Conservation (phyloP, 2,888 invertebrate species). For the Lottia scabra region DNA sequence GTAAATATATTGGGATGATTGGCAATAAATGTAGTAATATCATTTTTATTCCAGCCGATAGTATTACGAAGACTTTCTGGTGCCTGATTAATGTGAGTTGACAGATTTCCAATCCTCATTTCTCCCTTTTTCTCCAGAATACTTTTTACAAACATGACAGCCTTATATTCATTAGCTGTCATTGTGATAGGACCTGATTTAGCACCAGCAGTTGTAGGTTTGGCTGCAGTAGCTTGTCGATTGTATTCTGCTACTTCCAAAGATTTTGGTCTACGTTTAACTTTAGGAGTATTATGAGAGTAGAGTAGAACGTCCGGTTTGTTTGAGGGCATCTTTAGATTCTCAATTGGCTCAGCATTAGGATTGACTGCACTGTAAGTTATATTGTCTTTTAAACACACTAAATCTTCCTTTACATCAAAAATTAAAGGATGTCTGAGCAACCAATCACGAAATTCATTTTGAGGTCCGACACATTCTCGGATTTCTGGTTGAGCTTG, state of each 20-base stretch:
- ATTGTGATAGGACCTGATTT: conserved; percentile 65
- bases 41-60: conserved; percentile 66
- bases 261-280: conserved; percentile 55
- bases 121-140: conserved; percentile 66
- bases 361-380: conserved; percentile 58
- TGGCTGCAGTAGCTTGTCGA: conserved; percentile 39
- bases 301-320: conserved; percentile 19
- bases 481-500: conserved; percentile 97
- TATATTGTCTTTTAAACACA: conserved; percentile 63
- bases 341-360: conserved; percentile 51
- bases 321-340: conserved; percentile 25
- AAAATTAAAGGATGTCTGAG: conserved; percentile 68
- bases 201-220: conserved; percentile 39
- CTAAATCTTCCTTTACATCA: conserved; percentile 67
- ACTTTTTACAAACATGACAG: conserved; percentile 68
- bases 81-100: conserved; percentile 63
- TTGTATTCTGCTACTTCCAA: conserved; percentile 45
- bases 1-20: conserved; percentile 65
- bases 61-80: conserved; percentile 66
- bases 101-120: conserved; percentile 60
- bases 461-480: conserved; percentile 68
- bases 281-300: conserved; percentile 44
- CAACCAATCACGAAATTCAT: conserved; percentile 67
- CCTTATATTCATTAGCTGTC: conserved; percentile 70
- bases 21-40: conserved; percentile 65